Evolutionary conservation across 2,888 invertebrate genomes (phyloP), one percentile per base, ranked within the genome.

Genomic region (Drosophila lutescens): DNA sequence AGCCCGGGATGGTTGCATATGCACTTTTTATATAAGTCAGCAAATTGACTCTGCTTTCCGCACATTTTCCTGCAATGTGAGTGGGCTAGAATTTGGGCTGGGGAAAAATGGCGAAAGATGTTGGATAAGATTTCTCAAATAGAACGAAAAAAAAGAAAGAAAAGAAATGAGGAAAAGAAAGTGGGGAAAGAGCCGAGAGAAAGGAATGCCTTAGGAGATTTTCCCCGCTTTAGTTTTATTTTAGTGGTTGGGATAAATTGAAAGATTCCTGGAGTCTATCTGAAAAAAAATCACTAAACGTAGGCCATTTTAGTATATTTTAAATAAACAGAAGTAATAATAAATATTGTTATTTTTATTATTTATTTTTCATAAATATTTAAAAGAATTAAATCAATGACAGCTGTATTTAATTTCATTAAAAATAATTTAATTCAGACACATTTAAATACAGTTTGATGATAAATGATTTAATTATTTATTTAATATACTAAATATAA

Each of bases 41-140:
- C 74, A 77, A 83, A 80, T 83, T 79, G 80, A 72, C 61, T 67
- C 61, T 66, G 68, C 83, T 83, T 79, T 71, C 78, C 80, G 63
- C 74, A 77, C 80, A 77, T 71, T 77, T 77, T 74, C 65, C 70
- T 74, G 69, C 63, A 63, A 34, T 55, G 47, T 38, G 57, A 36
- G 38, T 47, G 53, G 57, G 51, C n/a, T 50, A 56, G 67, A 43
- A 38, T n/a, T 34, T 17, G 38, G 47, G 30, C 26, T 38, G 58
- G 30, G 20, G 40, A 4, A n/a, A 34, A 15, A 44, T 47, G 12
- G 30, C 15, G 15, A 46, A 70, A 46, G 49, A 53, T 36, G 43
- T 30, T 41, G 12, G 20, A 47, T 13, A 17, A 17, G 41, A 43
- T 26, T 40, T 32, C 8, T 13, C 10, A 41, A 32, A 17, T 17